Conservation (phyloP, 2,888 invertebrate species). For the Phyllotreta striolata region DNA sequence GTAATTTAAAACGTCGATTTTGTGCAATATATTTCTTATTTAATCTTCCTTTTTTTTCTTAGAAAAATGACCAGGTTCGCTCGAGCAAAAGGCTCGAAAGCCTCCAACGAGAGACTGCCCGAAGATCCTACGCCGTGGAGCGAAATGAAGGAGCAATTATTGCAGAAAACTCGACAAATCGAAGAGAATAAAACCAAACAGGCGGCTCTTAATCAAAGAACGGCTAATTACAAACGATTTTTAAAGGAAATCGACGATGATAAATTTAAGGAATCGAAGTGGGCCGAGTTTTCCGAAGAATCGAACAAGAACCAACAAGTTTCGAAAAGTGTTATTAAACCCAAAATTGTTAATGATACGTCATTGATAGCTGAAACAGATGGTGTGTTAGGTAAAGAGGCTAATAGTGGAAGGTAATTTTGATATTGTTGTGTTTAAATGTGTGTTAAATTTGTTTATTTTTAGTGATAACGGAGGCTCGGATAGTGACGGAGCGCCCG, state of each 20-base stretch:
- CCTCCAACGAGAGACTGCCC: slow-evolving; percentile 74
- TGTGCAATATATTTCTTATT: too few relatives aligned
- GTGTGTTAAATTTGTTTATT: not conserved
- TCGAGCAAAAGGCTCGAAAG: slow-evolving; percentile 76
- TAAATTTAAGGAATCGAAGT: slow-evolving; percentile 62
- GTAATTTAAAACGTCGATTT: too few relatives aligned
- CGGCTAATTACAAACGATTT: slow-evolving; percentile 51
- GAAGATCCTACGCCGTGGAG: slow-evolving; percentile 78
- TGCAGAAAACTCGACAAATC: slow-evolving; percentile 63
- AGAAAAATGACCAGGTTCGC: slow-evolving; percentile 76
- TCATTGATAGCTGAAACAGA: too few relatives aligned
- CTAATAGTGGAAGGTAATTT: slow-evolving; percentile 17
- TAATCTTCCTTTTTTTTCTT: not conserved
- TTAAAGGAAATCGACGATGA: slow-evolving; percentile 60
- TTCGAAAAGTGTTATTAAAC: too few relatives aligned
- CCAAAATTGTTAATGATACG: too few relatives aligned
- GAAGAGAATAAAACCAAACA: slow-evolving; percentile 64
- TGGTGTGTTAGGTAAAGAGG: slow-evolving; percentile 34
- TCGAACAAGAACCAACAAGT: slow-evolving; percentile 22
- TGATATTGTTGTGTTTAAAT: not conserved
- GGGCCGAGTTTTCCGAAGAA: slow-evolving; percentile 66
- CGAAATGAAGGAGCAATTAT: slow-evolving; percentile 71
- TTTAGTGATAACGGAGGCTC: slow-evolving; percentile 32
- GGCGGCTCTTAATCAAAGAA: slow-evolving; percentile 49
- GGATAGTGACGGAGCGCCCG: slow-evolving; percentile 51